These are phyloP conservation scores for Temnothorax longispinosus DNA, from an alignment of 1,140 invertebrate genomes.

Conservation along the genomic window DNA sequence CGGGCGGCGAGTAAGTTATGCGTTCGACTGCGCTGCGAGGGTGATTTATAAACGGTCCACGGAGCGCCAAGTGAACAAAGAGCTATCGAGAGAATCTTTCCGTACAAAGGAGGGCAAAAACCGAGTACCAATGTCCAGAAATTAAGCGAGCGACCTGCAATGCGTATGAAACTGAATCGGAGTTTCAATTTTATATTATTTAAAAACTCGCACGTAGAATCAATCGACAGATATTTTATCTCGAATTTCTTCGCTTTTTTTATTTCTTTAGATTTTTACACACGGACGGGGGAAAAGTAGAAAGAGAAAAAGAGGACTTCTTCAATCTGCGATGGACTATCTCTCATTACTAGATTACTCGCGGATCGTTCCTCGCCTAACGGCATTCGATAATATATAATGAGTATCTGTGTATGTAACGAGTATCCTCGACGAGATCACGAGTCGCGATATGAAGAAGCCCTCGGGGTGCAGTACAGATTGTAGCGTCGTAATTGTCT, in stretches of 20 bases:
- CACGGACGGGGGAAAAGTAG: background rate
- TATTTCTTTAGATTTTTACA: background rate
- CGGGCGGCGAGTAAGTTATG: constrained; percentile 63
- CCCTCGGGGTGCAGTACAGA: background rate
- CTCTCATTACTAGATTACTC: background rate
- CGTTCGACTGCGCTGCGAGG: constrained; percentile 39
- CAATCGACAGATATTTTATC: background rate
- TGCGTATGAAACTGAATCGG: background rate
- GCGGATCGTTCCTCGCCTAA: background rate
- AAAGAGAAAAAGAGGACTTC: background rate
- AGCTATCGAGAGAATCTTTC: constrained; percentile 25
- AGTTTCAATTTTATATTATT: background rate
- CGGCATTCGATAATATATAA: constrained; percentile 21
- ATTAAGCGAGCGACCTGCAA: background rate
- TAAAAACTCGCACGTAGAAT: background rate
- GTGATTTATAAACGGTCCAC: constrained; percentile 67
- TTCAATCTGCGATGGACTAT: background rate
- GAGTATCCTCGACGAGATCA: constrained; percentile 1
- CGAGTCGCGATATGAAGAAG: background rate
- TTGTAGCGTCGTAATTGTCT: background rate
- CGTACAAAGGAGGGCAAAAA: constrained; percentile 40
- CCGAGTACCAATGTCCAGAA: constrained; percentile 5
- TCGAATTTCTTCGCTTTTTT: background rate
- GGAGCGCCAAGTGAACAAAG: constrained; percentile 50
- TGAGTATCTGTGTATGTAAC: background rate